Evolutionary conservation across 2,888 invertebrate genomes (phyloP).

Genomic region (Lapara coniferarum): DNA sequence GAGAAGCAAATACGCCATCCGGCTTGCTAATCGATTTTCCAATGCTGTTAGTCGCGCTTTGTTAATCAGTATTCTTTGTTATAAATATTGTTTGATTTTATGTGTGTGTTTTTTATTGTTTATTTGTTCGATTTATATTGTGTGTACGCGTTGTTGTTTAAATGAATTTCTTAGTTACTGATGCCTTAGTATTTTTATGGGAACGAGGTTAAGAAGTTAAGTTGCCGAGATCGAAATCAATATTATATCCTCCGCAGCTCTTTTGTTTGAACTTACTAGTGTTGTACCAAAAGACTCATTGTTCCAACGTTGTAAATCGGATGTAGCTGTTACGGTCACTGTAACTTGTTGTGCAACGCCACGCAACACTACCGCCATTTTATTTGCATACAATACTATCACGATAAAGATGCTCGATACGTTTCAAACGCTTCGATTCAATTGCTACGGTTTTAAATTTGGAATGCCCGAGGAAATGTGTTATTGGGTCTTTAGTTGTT

Average conservation of each 20-base stretch:
- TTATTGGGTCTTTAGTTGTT: background rate
- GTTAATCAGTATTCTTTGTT: slow-evolving; percentile 23
- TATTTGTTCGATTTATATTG: background rate
- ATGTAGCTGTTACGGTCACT: slow-evolving; percentile 48
- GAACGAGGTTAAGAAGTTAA: background rate
- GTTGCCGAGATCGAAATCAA: slow-evolving; percentile 8
- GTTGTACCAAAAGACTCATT: slow-evolving; percentile 11
- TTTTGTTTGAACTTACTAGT: slow-evolving; percentile 7
- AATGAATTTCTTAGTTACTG: no score
- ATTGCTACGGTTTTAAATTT: slow-evolving; percentile 33
- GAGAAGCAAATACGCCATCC: slow-evolving; percentile 36
- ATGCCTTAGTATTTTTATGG: no score
- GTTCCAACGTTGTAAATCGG: slow-evolving; percentile 14
- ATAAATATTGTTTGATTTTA: slow-evolving; percentile 22
- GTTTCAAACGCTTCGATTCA: slow-evolving; percentile 18
- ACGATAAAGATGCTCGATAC: slow-evolving; percentile 54
- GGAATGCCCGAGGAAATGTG: slow-evolving; percentile 1
- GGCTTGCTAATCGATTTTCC: slow-evolving; percentile 42
- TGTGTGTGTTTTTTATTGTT: background rate
- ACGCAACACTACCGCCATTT: slow-evolving; percentile 53
- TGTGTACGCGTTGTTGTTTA: no score
- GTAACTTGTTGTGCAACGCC: slow-evolving; percentile 62
- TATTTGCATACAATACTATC: slow-evolving; percentile 73
- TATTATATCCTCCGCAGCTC: slow-evolving; percentile 13
- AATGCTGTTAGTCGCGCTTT: slow-evolving; percentile 35